Base-by-base conservation (phyloP, 1,140 invertebrate species). In the Drosophila sturtevanti region DNA sequence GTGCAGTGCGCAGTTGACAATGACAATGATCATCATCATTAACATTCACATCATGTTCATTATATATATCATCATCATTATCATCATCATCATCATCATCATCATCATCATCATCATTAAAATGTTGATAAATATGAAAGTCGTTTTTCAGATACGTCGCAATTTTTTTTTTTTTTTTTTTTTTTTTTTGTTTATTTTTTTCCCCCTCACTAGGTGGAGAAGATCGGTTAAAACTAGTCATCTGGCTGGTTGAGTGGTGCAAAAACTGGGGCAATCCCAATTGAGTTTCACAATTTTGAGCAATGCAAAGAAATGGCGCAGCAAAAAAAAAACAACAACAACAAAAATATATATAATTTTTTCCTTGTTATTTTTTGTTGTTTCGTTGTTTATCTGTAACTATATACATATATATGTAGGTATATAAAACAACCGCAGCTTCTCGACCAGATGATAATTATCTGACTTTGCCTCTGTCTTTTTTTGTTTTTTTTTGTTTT, bases 1-100 rank as follows among this genome's bases (percentile, higher is more conserved):
- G 66, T 76, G 82, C 78, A 86, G 48, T 82, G 78, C 82, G 82
- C 82, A 86, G 82, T 86, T 72, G 62, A 59, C 62, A 44, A 56
- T 65, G 68, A 73, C 72, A 51, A 51, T 27, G 24, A 41, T 18
- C 27, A 35, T 61, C 52, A 24, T 24, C 31, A 44, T 24, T 27
- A 35, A 58, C 59, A 59, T 51, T 55, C 18, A 21, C 5, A 21
- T 48, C 27, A 31, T 31, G 0, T 6, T 31, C 1, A 31, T 31
- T 31, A 31, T 31, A n/a, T n/a, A n/a, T n/a, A 24, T 24, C 31
- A 44, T 24, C 31, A 35, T 62, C 59, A 59, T 51, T 55, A 48
- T 48, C 5, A 21, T 48, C 27, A 31, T 31, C 6, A 31, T 31
- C 1, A 31, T 31, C 7, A 31, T 31, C 27, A 31, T 31, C 7